Conservation (phyloP, 2,113 vertebrate genomes). For the Pelecanoides urinatrix region DNA sequence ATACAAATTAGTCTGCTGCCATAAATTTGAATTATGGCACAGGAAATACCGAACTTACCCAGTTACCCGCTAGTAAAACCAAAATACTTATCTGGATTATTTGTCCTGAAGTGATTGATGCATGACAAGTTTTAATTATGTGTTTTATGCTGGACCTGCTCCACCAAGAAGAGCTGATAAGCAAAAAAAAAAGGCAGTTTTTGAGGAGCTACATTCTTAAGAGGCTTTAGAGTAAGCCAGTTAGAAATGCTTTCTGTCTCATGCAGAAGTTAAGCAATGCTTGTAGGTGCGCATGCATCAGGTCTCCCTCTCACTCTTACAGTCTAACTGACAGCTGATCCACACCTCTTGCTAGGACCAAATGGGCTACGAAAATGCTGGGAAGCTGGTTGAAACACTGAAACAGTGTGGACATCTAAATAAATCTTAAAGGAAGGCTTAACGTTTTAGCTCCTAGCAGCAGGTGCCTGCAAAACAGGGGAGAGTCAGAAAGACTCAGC, state of each 20-base stretch:
- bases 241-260: background rate
- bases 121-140: background rate
- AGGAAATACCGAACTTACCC: conserved; percentile 30
- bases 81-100: background rate
- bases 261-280: background rate
- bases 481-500: background rate
- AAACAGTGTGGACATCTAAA: background rate
- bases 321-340: background rate
- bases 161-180: background rate
- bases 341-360: background rate
- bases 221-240: background rate
- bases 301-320: background rate
- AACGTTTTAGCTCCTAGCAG: background rate
- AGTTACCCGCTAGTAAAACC: background rate
- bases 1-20: background rate
- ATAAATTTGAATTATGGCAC: conserved; percentile 5
- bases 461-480: background rate
- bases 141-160: background rate
- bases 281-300: background rate
- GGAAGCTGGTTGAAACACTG: background rate
- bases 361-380: background rate
- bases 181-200: background rate
- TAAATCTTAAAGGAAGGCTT: background rate
- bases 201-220: background rate
- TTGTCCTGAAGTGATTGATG: conserved; percentile 4